These are phyloP conservation scores for Bubalus kerabau DNA, from an alignment of 2,113 vertebrate genomes.

Conservation along the genomic window DNA sequence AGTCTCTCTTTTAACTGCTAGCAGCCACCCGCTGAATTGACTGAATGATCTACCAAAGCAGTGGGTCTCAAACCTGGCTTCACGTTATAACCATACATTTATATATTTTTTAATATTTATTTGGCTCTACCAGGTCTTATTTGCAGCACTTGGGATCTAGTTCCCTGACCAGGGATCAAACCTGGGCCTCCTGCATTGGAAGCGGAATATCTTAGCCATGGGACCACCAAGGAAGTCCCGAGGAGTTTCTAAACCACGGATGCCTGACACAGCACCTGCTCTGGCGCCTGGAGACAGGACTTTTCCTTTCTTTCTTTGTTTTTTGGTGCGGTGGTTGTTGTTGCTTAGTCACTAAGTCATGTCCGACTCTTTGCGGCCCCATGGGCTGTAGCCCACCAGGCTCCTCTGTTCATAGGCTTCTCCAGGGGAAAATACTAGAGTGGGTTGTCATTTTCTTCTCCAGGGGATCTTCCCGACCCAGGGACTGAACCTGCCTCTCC, in stretches of 20 bases:
- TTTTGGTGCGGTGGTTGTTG: neutral
- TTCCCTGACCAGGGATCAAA: neutral
- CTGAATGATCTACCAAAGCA: neutral
- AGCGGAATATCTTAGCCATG: neutral
- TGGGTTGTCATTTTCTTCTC: neutral
- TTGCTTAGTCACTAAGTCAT: neutral
- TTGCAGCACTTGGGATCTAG: neutral
- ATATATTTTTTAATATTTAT: neutral
- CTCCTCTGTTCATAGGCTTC: neutral
- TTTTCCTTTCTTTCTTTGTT: neutral
- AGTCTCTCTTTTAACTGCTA: neutral
- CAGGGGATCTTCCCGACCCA: neutral
- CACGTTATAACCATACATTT: accelerated
- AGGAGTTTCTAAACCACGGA: neutral
- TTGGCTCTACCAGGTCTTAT: neutral
- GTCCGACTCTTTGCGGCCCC: neutral
- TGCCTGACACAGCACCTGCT: neutral
- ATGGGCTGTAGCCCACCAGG: neutral
- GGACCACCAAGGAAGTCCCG: neutral
- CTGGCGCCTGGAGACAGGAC: accelerated
- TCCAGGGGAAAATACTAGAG: neutral
- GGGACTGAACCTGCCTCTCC: neutral
- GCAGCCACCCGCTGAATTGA: neutral
- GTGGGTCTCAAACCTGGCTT: neutral
- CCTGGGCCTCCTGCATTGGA: neutral